Base-by-base conservation (phyloP, 2,888 invertebrate species). In the Nemapogon koenigi region DNA sequence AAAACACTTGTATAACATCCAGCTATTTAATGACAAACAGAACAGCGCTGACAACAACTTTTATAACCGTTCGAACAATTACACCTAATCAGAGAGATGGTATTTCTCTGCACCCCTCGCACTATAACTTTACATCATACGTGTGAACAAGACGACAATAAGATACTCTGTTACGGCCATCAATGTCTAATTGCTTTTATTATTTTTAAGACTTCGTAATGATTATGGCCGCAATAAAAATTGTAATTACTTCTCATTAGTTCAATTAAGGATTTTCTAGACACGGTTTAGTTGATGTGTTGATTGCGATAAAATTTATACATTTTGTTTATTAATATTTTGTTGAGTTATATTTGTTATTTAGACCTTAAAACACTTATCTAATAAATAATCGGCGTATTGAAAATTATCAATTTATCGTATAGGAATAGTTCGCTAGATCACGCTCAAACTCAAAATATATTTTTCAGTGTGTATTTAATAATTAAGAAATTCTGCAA, bases 181-280 rank as follows among this genome's bases (percentile, higher is more conserved):
- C 69, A 72, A 71, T 69, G 69, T 70, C 72, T 76, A 76, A 78
- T 78, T 76, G 78, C 76, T 78, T 76, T 76, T 78, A 76, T 78
- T 78, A 78, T 78, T 78, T n/a, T 78, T 78, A 78, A 76, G 72
- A 66, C 76, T 76, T 76, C 78, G 76, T 78, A 78, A 76, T 76
- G 71, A 78, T 76, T 76, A 76, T 67, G 67, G 67, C 72, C 57
- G 72, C 66, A 68, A 76, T 78, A 78, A 76, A 78, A 76, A 72
- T 75, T 76, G 75, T 78, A 75, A 78, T 76, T 76, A 76, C 73
- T 75, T 72, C 76, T 78, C 75, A 78, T 78, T 78, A 78, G 76
- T 68, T 75, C 78, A 76, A 76, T 76, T 76, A 75, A 73, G 76
- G 72, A 73, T 75, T 70, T 76, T 75, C 76, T 75, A 76, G 75